Percentiles rank a stretch among this genome's conserved stretches.
Conservation (phyloP, 2,888 invertebrate genomes). For the Celastrina argiolus region DNA sequence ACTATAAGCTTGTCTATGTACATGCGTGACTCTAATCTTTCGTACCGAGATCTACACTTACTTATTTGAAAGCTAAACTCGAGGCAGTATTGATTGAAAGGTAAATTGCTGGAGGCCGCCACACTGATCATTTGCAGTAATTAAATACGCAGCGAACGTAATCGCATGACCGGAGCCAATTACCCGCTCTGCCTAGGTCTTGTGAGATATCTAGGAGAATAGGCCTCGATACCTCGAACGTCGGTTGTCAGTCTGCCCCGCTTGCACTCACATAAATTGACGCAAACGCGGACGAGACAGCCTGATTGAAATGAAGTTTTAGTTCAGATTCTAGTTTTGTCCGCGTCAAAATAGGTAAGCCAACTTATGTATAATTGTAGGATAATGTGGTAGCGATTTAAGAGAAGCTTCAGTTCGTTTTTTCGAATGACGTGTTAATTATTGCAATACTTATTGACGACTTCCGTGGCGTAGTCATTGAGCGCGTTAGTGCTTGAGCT, state of each 20-base stretch:
- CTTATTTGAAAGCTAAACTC: constrained; percentile 49
- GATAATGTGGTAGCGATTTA: not conserved
- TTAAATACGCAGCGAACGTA: constrained; percentile 75
- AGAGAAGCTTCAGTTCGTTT: too few species aligned
- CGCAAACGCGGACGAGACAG: too few species aligned
- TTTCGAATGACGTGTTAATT: too few species aligned
- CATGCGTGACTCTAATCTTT: not conserved
- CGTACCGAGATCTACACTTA: constrained; percentile 11
- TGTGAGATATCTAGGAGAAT: constrained; percentile 60
- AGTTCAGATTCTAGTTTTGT: constrained; percentile 50
- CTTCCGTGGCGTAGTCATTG: too few species aligned
- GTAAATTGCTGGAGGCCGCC: constrained; percentile 73
- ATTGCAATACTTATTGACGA: too few species aligned
- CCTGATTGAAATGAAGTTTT: too few species aligned
- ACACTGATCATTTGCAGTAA: constrained; percentile 74
- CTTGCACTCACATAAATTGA: too few species aligned
- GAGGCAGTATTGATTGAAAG: constrained; percentile 70
- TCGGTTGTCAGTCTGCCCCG: too few species aligned
- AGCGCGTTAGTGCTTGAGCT: too few species aligned
- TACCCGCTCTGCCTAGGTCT: constrained; percentile 69
- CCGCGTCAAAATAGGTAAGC: constrained; percentile 19
- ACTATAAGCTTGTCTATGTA: not conserved
- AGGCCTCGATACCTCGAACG: too few species aligned
- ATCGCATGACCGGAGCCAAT: constrained; percentile 77
- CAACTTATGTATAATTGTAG: not conserved